Base-by-base conservation (phyloP, 2,888 invertebrate species). In the Camponotus fellah region DNA sequence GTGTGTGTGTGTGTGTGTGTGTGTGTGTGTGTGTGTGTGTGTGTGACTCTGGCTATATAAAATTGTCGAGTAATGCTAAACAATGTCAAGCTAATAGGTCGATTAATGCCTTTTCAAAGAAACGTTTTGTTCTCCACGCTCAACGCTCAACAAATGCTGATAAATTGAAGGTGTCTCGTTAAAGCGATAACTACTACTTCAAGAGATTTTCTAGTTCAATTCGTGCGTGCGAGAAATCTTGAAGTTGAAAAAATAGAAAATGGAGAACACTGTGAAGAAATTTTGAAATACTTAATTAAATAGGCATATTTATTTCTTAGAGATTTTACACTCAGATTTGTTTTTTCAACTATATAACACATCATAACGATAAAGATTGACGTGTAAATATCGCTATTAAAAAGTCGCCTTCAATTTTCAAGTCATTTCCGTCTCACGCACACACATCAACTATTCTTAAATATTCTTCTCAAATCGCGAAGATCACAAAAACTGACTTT, bases 21-120 rank as follows among this genome's bases (percentile, higher is more conserved):
- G 0, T 26, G 26, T 26, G 26, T 26, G 26, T 26, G 1, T 26
- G 26, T 26, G 26, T 26, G 26, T 26, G 2, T 26, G 26, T 26
- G 26, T 26, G 26, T 26, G 2, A 40, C 60, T 80, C 60, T 34
- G 60, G 40, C 40, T 82, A 56, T 72, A 80, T 72, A 72, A 80
- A 79, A 72, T 60, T 17, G 74, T 80, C 46, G 26, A 26, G 21
- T 77, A 56, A 69, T 58, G 56, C 58, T 58, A 77, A 69, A 77
- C 26, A 76, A 65, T 26, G 40, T 80, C 43, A 74, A 80, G 10
- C 17, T 46, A 34, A 46, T 80, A 74, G 40, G 10, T 60, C 21
- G n/a, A 80, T 34, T 26, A 17, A 58, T 72, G 58, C 43, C 32
- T n/a, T 43, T 74, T 32, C 34, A 26, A 56, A 72, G 74, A 60